Percentiles rank a stretch among this genome's conserved stretches.
Evolutionary conservation across 2,888 invertebrate genomes (phyloP).

Genomic region (Polydrusus pterygomalis): DNA sequence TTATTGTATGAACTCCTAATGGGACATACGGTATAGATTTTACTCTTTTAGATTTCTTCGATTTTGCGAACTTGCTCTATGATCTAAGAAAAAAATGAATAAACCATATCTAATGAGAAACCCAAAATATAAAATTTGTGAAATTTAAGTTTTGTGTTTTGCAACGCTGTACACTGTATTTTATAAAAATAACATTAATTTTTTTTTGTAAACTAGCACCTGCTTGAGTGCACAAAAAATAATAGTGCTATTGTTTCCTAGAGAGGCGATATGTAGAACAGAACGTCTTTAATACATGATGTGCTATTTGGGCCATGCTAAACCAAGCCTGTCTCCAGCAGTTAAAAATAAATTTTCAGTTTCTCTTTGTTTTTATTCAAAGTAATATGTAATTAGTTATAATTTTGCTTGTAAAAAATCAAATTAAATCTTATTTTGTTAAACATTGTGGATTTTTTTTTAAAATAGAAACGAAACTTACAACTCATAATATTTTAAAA

Average conservation of each 20-base stretch:
- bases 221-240: conserved; percentile 42
- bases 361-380: conserved; percentile 34
- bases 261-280: conserved; percentile 48
- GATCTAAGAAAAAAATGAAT: too few relatives aligned
- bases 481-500: too few relatives aligned
- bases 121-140: too few relatives aligned
- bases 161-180: not conserved
- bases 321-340: conserved; percentile 53
- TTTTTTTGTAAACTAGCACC: conserved; percentile 5
- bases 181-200: not conserved
- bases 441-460: not conserved
- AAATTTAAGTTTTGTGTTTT: too few relatives aligned
- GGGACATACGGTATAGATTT: too few relatives aligned
- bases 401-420: not conserved
- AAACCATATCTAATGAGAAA: too few relatives aligned
- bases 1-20: too few relatives aligned
- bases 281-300: conserved; percentile 55
- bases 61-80: too few relatives aligned
- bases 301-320: conserved; percentile 51
- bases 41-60: too few relatives aligned
- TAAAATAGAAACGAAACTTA: too few relatives aligned
- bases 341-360: conserved; percentile 40
- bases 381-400: conserved; percentile 20
- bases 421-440: too few relatives aligned
- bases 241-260: conserved; percentile 49